phyloP scores from a whole-genome alignment of 2,797 vertebrate genomes.

The Masticophis lateralis region DNA sequence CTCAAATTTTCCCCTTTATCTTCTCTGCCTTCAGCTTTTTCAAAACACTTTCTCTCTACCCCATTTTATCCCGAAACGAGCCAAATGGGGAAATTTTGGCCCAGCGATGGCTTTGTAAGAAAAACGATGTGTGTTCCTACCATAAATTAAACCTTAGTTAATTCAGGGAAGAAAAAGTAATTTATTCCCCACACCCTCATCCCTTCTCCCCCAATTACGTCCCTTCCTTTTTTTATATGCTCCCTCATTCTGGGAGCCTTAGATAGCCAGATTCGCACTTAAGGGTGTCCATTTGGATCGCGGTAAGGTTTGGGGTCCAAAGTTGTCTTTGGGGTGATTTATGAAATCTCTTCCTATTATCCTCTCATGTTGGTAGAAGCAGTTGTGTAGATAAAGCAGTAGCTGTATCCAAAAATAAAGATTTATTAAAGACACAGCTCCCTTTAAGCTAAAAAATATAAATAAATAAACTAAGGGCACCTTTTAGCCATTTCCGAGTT shows the following conservation, averaged over 20 bases:
- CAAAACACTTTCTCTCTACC: not conserved
- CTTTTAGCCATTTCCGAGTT: slow-evolving; percentile 48
- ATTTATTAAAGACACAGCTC: not conserved
- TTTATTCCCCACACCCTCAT: too few species aligned
- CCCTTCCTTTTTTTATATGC: not conserved
- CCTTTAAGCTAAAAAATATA: slow-evolving; percentile 10
- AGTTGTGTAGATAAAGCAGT: slow-evolving; percentile 1
- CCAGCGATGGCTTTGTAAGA: not conserved
- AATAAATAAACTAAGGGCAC: slow-evolving; percentile 34
- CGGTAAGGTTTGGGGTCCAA: not conserved
- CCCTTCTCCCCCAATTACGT: too few species aligned
- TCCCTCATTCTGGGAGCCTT: not conserved
- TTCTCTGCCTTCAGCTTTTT: not conserved
- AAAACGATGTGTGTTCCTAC: not conserved
- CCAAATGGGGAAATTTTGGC: not conserved
- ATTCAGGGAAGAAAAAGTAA: not conserved
- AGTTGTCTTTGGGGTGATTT: not conserved
- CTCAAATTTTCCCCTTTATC: not conserved
- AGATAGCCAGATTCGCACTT: not conserved
- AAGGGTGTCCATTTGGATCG: not conserved
- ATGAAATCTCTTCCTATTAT: not conserved
- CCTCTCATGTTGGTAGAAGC: not conserved
- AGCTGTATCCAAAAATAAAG: not conserved
- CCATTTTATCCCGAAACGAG: not conserved
- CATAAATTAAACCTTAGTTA: not conserved